Evolutionary conservation across 2,888 invertebrate species (phyloP).

Genomic region (Cosmia trapezina): DNA sequence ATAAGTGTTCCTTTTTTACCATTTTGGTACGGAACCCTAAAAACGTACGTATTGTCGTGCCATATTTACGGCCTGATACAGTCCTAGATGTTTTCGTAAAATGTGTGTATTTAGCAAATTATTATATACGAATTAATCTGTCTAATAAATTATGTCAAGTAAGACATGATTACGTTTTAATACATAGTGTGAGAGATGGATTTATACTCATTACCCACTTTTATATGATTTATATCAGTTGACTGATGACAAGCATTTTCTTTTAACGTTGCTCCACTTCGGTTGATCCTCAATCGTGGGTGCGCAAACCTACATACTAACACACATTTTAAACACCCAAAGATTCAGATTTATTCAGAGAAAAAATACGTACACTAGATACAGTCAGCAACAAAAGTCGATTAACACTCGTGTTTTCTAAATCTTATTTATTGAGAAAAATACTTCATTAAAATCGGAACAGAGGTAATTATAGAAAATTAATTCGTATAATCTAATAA

Average conservation of each 20-base stretch:
- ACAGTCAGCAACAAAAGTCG: no score
- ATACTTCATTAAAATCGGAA: no score
- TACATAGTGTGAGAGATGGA: constrained; percentile 37
- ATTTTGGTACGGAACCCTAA: no score
- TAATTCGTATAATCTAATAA: no score
- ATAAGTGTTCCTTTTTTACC: no score
- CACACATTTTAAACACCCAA: background rate
- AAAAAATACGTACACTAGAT: background rate
- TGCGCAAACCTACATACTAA: background rate
- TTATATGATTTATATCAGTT: constrained; percentile 34
- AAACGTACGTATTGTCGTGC: no score
- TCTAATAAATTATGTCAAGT: constrained; percentile 24
- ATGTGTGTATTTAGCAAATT: constrained; percentile 4
- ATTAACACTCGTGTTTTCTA: no score
- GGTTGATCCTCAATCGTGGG: background rate
- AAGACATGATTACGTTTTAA: constrained; percentile 43
- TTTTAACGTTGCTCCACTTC: constrained; percentile 22
- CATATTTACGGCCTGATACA: background rate
- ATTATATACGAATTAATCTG: constrained; percentile 13
- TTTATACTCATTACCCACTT: constrained; percentile 38
- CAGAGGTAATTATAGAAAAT: no score
- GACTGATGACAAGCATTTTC: constrained; percentile 33
- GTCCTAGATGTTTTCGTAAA: background rate
- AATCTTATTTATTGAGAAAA: no score
- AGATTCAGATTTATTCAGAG: background rate